Percentiles rank a stretch among this genome's conserved stretches.
phyloP scores from a whole-genome alignment of 2,888 invertebrate species.

The Fragum fragum region DNA sequence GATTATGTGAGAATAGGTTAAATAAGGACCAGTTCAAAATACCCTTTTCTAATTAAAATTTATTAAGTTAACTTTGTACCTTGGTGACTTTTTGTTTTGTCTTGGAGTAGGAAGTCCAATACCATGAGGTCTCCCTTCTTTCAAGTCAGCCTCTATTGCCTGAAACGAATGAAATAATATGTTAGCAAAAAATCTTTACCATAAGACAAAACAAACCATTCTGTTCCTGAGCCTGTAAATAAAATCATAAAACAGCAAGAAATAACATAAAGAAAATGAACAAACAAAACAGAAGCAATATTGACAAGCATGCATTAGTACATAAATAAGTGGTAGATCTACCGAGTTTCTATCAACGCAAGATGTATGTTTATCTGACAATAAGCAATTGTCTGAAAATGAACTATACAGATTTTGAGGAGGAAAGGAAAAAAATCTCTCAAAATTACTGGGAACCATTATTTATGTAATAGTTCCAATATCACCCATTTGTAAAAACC shows the following conservation, averaged over 20 bases:
- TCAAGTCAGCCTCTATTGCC: conserved; percentile 62
- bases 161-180: conserved; percentile 50
- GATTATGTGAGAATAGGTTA: too few relatives aligned
- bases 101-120: conserved; percentile 43
- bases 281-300: conserved; percentile 50
- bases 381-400: background rate
- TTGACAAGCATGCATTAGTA: conserved; percentile 66
- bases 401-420: background rate
- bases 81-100: conserved; percentile 58
- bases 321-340: conserved; percentile 36
- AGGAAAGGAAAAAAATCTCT: background rate
- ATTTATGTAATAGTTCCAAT: background rate
- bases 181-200: conserved; percentile 16
- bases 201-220: conserved; percentile 14
- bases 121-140: conserved; percentile 44
- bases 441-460: background rate
- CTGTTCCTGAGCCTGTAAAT: conserved; percentile 4
- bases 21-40: too few relatives aligned
- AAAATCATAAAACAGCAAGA: conserved; percentile 5
- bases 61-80: conserved; percentile 29
- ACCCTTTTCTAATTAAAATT: too few relatives aligned
- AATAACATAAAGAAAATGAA: conserved; percentile 29
- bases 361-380: background rate
- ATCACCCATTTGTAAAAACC: background rate
- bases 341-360: conserved; percentile 30